A percentile compares a stretch with the other conserved stretches of the same genome.
These are phyloP conservation scores for Chelonus insularis DNA, from an alignment of 1,140 invertebrate genomes.

Conservation along the genomic window DNA sequence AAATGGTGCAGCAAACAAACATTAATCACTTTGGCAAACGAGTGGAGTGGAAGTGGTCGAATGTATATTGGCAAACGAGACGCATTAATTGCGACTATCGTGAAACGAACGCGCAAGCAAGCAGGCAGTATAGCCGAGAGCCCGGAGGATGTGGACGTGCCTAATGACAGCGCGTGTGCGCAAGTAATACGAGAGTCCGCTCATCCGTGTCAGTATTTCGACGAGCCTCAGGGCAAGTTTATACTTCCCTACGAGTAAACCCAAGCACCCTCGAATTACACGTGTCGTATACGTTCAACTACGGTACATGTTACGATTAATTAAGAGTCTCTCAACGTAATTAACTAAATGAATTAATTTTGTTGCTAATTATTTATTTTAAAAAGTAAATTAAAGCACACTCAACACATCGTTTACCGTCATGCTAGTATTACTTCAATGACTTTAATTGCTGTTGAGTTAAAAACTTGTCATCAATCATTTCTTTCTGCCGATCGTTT, in stretches of 20 bases:
- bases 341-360: constrained; percentile 14
- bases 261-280: constrained; percentile 17
- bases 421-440: no score
- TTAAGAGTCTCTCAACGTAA: constrained; percentile 22
- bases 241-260: not conserved
- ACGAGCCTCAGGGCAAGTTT: constrained; percentile 1
- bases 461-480: no score
- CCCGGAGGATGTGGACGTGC: constrained; percentile 21
- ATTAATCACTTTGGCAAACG: constrained; percentile 9
- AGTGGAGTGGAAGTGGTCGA: not conserved
- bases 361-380: not conserved
- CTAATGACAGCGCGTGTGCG: constrained; percentile 27
- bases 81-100: constrained; percentile 24
- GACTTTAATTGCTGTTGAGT: no score
- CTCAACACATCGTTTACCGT: no score
- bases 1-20: constrained; percentile 4
- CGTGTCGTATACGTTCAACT: constrained; percentile 16
- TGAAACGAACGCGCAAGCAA: not conserved
- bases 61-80: constrained; percentile 24
- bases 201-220: constrained; percentile 13
- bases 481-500: no score
- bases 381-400: no score
- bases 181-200: constrained; percentile 27
- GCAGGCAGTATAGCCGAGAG: not conserved
- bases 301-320: constrained; percentile 18